These are phyloP conservation scores for Ichneumon xanthorius DNA, from an alignment of 2,888 invertebrate species.

Conservation along the genomic window DNA sequence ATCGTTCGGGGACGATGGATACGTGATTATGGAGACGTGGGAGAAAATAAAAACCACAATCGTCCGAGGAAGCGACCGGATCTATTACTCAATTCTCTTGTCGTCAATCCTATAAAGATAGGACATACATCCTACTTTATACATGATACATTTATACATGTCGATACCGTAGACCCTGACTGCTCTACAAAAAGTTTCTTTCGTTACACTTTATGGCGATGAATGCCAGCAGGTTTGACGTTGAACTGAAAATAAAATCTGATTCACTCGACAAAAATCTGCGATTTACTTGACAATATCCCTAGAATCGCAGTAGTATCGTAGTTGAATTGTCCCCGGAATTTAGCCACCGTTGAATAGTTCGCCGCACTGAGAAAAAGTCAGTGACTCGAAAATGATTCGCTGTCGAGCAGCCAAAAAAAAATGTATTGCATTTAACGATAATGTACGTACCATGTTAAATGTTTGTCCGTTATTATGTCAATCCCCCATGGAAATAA, in stretches of 20 bases:
- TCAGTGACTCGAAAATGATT: too few species aligned
- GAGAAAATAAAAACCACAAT: constrained; percentile 7
- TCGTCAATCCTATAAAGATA: not conserved
- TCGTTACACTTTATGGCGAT: not conserved
- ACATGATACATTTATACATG: constrained; percentile 12
- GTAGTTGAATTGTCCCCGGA: constrained; percentile 5
- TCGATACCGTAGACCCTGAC: constrained; percentile 11
- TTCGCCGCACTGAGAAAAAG: constrained; percentile 12
- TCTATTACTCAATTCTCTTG: not conserved
- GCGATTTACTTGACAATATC: not conserved
- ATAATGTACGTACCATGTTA: too few species aligned
- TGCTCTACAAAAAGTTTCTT: not conserved
- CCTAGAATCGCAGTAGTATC: not conserved
- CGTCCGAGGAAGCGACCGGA: not conserved
- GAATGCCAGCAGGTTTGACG: not conserved
- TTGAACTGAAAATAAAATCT: constrained; percentile 7
- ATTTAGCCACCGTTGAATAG: constrained; percentile 37
- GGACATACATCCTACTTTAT: too few species aligned
- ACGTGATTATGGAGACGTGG: constrained; percentile 12
- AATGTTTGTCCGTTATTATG: too few species aligned
- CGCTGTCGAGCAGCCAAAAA: too few species aligned
- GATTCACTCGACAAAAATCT: not conserved
- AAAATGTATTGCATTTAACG: too few species aligned
- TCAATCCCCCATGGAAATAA: too few species aligned
- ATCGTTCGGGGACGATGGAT: constrained; percentile 22